Conservation (phyloP, 2,113 vertebrate species). For the Crotalus horridus region DNA sequence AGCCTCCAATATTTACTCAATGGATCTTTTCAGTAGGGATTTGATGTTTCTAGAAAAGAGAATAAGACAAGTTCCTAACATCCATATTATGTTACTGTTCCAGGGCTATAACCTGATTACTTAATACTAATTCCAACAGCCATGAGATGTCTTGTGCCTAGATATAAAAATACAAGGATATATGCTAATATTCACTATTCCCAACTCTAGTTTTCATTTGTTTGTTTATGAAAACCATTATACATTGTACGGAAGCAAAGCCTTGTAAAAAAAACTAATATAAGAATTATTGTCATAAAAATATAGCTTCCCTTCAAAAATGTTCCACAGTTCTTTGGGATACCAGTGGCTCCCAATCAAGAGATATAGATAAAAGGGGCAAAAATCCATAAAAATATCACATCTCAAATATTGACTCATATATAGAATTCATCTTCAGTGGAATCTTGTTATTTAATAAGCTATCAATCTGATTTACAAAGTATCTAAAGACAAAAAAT, state of each 20-base stretch:
- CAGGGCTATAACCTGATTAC: slow-evolving; percentile 41
- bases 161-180: slow-evolving; percentile 51
- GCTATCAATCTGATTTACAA: slow-evolving; percentile 56
- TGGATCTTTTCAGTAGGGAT: slow-evolving; percentile 24
- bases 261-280: slow-evolving; percentile 46
- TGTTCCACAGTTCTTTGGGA: slow-evolving; percentile 53
- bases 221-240: slow-evolving; percentile 58
- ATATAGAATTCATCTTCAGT: slow-evolving; percentile 41
- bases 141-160: slow-evolving; percentile 45
- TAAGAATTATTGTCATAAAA: slow-evolving; percentile 65
- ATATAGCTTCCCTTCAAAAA: slow-evolving; percentile 57
- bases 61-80: slow-evolving; percentile 38
- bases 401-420: slow-evolving; percentile 60
- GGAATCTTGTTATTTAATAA: slow-evolving; percentile 54
- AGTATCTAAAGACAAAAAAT: slow-evolving; percentile 58
- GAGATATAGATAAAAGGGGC: slow-evolving; percentile 51
- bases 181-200: slow-evolving; percentile 42
- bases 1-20: slow-evolving; percentile 39
- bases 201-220: slow-evolving; percentile 40
- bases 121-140: slow-evolving; percentile 69
- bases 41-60: slow-evolving; percentile 20
- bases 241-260: slow-evolving; percentile 51
- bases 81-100: slow-evolving; percentile 44
- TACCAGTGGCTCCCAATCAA: slow-evolving; percentile 48
- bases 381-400: slow-evolving; percentile 59